Evolutionary conservation across 2,888 invertebrate genomes (phyloP).

Genomic region (Brenthis daphne): DNA sequence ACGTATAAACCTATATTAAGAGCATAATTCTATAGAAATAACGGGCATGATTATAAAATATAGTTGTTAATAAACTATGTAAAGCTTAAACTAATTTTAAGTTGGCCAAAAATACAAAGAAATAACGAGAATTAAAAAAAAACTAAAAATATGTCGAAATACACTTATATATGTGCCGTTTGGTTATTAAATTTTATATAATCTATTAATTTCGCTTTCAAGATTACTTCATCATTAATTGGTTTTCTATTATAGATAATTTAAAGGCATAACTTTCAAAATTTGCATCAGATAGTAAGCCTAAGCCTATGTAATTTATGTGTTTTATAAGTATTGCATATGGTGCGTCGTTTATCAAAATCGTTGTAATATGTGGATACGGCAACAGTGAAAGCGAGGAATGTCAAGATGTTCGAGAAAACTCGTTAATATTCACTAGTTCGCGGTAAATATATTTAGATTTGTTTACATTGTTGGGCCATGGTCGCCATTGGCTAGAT

Average conservation of each 20-base stretch:
- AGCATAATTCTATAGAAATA: conserved; percentile 14
- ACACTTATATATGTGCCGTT: background rate
- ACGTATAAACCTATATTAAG: conserved; percentile 41
- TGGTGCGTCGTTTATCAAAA: conserved; percentile 17
- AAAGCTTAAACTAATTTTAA: no score
- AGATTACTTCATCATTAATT: conserved; percentile 13
- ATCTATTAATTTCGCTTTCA: conserved; percentile 10
- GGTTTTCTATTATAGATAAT: conserved; percentile 12
- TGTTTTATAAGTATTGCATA: background rate
- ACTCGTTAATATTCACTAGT: conserved; percentile 51
- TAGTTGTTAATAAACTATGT: no score
- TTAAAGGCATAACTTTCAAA: conserved; percentile 8
- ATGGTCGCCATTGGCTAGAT: background rate
- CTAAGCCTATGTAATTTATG: conserved; percentile 4
- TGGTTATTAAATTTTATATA: background rate
- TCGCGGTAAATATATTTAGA: conserved; percentile 32
- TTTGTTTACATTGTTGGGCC: conserved; percentile 18
- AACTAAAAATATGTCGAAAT: background rate
- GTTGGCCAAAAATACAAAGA: no score
- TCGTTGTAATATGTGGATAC: conserved; percentile 13
- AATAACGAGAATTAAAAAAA: background rate
- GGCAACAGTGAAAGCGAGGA: conserved; percentile 51
- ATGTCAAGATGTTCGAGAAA: conserved; percentile 52
- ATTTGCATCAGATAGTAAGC: background rate
- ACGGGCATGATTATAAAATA: no score